A percentile compares a stretch with the other conserved stretches of the same genome.
These are phyloP conservation scores for Corbicula japonica DNA, from an alignment of 2,888 invertebrate genomes.

Conservation along the genomic window DNA sequence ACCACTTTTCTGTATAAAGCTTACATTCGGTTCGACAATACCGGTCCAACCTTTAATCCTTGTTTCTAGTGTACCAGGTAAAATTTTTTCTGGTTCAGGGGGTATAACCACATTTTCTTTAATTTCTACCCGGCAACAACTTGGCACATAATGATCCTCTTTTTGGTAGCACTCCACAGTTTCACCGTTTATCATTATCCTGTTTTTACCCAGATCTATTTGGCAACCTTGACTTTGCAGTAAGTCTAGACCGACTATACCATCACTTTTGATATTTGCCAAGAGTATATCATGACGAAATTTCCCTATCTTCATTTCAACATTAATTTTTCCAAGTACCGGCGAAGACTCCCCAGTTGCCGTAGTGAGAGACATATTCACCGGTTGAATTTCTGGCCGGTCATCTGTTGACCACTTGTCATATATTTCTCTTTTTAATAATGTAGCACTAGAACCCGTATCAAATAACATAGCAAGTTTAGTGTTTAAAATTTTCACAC, in stretches of 20 bases:
- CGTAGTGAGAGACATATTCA: slow-evolving; percentile 16
- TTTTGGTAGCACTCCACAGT: too few relatives aligned
- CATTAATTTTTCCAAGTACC: slow-evolving; percentile 8
- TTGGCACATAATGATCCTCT: slow-evolving; percentile 26
- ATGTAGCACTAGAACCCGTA: slow-evolving; percentile 35
- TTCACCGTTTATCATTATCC: too few relatives aligned
- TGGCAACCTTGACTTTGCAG: too few relatives aligned
- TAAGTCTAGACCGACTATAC: too few relatives aligned
- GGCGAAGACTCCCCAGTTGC: slow-evolving; percentile 25
- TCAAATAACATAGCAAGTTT: slow-evolving; percentile 14
- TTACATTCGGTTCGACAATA: slow-evolving; percentile 12
- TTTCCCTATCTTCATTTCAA: not conserved
- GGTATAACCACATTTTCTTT: not conserved
- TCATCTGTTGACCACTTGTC: slow-evolving; percentile 18
- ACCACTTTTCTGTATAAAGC: slow-evolving; percentile 20
- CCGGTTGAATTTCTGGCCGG: slow-evolving; percentile 7
- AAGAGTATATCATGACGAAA: not conserved
- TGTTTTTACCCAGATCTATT: too few relatives aligned
- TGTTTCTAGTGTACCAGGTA: slow-evolving; percentile 16
- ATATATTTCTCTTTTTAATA: slow-evolving; percentile 7
- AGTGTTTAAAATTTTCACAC: too few relatives aligned
- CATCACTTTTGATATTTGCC: slow-evolving; percentile 14
- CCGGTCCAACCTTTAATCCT: not conserved
- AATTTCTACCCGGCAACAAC: not conserved
- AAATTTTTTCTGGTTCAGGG: slow-evolving; percentile 18